Evolutionary conservation across 2,113 vertebrate genomes (phyloP).

Genomic region (Psephotus haematonotus): DNA sequence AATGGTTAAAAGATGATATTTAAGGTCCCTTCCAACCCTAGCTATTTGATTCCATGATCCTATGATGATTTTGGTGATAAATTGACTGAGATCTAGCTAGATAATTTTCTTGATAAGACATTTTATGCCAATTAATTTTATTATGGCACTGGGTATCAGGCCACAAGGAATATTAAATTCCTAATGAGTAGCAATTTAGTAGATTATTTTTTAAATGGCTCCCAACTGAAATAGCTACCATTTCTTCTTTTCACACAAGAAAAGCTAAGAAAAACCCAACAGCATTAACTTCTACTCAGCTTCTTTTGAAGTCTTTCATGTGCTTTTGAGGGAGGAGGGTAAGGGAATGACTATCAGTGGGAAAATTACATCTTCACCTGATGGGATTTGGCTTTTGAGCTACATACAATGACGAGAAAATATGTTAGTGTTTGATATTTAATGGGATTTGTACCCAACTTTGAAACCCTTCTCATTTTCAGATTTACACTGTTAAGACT

Average conservation of each 20-base stretch:
- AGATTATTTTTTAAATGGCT: neutral
- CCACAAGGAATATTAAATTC: neutral
- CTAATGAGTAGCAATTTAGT: neutral
- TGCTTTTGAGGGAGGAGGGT: neutral
- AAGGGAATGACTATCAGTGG: neutral
- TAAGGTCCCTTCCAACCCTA: neutral
- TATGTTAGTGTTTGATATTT: neutral
- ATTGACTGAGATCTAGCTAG: neutral
- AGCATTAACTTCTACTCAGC: neutral
- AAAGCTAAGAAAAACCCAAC: neutral
- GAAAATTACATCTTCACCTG: neutral
- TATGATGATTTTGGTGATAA: neutral
- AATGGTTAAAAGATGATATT: neutral
- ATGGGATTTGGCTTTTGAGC: neutral
- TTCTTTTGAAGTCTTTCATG: neutral
- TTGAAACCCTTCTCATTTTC: neutral
- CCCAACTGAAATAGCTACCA: neutral
- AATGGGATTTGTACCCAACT: neutral
- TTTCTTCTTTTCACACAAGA: neutral
- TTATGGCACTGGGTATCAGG: neutral
- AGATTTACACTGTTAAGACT: neutral
- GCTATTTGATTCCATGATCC: neutral
- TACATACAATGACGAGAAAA: neutral
- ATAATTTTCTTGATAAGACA: accelerated
- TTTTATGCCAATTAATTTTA: neutral